A percentile compares a stretch with the other conserved stretches of the same genome.
Conservation (phyloP, 2,888 invertebrate genomes). For the Mesorhabditis spiculigera region DNA sequence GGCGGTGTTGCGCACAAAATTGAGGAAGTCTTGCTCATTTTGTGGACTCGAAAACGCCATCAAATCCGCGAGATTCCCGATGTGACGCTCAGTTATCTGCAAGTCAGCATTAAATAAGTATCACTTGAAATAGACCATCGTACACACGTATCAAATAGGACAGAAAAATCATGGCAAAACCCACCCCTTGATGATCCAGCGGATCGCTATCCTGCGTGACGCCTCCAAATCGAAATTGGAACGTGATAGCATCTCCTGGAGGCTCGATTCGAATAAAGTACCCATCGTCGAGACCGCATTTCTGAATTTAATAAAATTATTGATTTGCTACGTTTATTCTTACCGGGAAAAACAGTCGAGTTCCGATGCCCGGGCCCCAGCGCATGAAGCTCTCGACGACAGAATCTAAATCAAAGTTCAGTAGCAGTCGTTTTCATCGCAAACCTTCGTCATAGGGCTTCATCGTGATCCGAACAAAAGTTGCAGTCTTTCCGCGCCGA, state of each 20-base stretch:
- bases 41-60: constrained; percentile 18
- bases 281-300: constrained; percentile 20
- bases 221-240: constrained; percentile 41
- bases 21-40: constrained; percentile 20
- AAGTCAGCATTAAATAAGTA: constrained; percentile 7
- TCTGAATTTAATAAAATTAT: constrained; percentile 5
- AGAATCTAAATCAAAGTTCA: neutral
- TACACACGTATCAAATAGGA: neutral
- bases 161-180: neutral
- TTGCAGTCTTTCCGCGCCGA: neutral
- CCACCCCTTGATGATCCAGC: constrained; percentile 32
- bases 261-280: constrained; percentile 27
- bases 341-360: neutral
- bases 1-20: constrained; percentile 31
- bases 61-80: constrained; percentile 24
- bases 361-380: neutral
- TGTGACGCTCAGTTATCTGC: constrained; percentile 38
- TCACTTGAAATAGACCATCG: neutral
- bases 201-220: constrained; percentile 34
- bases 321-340: neutral
- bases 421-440: neutral
- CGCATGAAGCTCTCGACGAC: neutral
- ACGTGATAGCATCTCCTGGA: constrained; percentile 19
- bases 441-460: neutral
- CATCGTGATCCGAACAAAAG: neutral